Evolutionary conservation across 2,113 vertebrate genomes (phyloP).

Genomic region (Camelus bactrianus): DNA sequence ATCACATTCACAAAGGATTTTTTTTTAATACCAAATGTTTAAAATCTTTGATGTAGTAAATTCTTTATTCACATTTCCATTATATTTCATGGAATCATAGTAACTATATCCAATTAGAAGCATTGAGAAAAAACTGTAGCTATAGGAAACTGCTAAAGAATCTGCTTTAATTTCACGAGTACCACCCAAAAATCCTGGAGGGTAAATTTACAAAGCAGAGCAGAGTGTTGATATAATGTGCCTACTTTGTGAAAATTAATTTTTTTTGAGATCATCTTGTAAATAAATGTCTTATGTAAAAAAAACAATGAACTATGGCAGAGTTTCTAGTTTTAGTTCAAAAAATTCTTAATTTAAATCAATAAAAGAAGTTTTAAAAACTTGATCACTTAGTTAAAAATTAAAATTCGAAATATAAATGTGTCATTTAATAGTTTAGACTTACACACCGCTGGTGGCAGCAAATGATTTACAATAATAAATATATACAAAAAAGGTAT

Average conservation of each 20-base stretch:
- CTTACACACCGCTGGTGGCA: conserved; percentile 96
- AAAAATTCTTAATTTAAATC: conserved; percentile 91
- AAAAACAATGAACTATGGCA: conserved; percentile 88
- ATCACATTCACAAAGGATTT: conserved; percentile 90
- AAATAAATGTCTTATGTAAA: conserved; percentile 87
- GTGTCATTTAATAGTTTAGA: conserved; percentile 94
- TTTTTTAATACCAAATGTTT: conserved; percentile 90
- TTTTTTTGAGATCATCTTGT: conserved; percentile 79
- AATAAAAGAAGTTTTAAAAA: conserved; percentile 90
- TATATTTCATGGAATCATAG: conserved; percentile 87
- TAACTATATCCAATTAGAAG: conserved; percentile 87
- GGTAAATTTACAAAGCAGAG: conserved; percentile 87
- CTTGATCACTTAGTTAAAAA: conserved; percentile 89
- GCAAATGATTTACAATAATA: conserved; percentile 94
- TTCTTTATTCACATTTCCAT: conserved; percentile 90
- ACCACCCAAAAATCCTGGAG: conserved; percentile 83
- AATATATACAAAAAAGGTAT: conserved; percentile 93
- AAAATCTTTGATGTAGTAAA: conserved; percentile 90
- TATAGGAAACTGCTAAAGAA: conserved; percentile 85
- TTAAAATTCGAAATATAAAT: conserved; percentile 94
- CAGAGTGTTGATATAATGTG: conserved; percentile 74
- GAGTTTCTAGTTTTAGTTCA: conserved; percentile 86
- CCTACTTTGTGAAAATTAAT: conserved; percentile 85
- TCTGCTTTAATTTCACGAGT: conserved; percentile 85
- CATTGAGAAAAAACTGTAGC: conserved; percentile 80